These are phyloP conservation scores for Mus caroli DNA, from an alignment of 2,797 vertebrate species.

Conservation along the genomic window DNA sequence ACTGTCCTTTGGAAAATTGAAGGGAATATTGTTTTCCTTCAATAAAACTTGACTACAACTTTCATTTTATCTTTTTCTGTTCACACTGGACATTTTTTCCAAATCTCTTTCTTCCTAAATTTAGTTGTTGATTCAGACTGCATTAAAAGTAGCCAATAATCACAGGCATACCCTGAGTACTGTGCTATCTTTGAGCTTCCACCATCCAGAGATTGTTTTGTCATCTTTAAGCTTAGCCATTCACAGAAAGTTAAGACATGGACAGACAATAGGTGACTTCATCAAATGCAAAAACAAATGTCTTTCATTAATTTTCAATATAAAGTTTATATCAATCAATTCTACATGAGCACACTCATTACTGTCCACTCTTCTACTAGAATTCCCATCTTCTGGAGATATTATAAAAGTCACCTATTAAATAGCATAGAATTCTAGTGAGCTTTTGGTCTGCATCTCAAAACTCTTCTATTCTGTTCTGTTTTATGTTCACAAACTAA, in stretches of 20 bases:
- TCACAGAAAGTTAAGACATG: background rate
- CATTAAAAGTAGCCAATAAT: background rate
- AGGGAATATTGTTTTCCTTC: background rate
- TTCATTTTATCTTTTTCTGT: background rate
- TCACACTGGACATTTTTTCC: background rate
- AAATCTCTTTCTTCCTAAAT: background rate
- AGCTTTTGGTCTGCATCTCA: background rate
- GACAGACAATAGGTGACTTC: background rate
- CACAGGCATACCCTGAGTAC: background rate
- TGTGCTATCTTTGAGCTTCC: background rate
- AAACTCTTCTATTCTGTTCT: background rate
- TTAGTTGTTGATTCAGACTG: background rate
- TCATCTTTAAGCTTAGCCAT: background rate
- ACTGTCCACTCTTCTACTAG: background rate
- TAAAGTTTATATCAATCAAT: background rate
- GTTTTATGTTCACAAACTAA: background rate
- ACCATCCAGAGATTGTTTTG: background rate
- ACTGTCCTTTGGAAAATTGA: background rate
- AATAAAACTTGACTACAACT: background rate
- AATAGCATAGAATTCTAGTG: background rate
- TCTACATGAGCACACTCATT: background rate
- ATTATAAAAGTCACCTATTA: background rate
- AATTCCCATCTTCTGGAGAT: background rate
- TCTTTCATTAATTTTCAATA: background rate
- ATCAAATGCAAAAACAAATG: background rate